Evolutionary conservation across 2,113 vertebrate species (phyloP).

Genomic region (Carassius auratus): DNA sequence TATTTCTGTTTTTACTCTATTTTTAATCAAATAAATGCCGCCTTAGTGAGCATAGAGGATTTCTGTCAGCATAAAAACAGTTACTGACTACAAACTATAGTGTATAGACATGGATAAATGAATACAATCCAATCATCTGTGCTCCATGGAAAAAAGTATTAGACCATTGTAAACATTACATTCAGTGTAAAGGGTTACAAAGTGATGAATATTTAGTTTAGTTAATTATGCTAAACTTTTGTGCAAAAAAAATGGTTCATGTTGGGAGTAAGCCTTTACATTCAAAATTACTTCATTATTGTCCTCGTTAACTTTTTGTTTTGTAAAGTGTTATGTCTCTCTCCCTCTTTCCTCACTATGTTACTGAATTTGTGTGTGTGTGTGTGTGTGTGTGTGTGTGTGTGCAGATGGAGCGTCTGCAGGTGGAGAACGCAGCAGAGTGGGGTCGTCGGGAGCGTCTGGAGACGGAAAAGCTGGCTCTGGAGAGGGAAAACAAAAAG

Average conservation of each 20-base stretch:
- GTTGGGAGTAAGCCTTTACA: neutral
- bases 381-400: constrained; percentile 17
- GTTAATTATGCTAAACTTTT: neutral
- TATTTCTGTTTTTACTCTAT: neutral
- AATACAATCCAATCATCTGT: neutral
- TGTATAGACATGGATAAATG: neutral
- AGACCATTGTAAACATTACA: neutral
- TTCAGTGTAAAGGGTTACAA: neutral
- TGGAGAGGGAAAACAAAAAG: constrained; percentile 98
- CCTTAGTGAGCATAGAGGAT: neutral
- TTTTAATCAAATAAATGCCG: neutral
- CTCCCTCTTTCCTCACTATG: neutral
- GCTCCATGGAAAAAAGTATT: neutral
- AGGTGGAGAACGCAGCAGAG: constrained; percentile 93
- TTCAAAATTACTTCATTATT: neutral
- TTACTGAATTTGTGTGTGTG: neutral
- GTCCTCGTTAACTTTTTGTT: neutral
- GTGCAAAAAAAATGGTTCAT: neutral
- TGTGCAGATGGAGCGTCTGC: constrained; percentile 92
- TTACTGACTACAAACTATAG: neutral
- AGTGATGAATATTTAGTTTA: neutral
- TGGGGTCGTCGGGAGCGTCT: constrained; percentile 94
- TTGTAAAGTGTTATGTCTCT: neutral
- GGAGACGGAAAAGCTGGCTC: constrained; percentile 93
- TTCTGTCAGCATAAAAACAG: neutral